Conservation (phyloP, 2,888 invertebrate species). For the Beris chalybata region DNA sequence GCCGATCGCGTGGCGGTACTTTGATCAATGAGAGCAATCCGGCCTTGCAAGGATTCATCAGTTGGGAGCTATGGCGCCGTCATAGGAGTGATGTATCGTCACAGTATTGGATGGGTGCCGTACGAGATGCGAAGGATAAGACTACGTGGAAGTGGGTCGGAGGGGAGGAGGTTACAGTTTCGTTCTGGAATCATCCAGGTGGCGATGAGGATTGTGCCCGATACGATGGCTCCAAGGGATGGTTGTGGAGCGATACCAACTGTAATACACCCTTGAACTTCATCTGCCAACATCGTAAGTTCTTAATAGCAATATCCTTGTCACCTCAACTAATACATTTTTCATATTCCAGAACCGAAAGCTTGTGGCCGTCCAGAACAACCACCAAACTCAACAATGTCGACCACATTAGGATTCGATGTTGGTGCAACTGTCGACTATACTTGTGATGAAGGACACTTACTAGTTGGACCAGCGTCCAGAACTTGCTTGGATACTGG, state of each 20-base stretch:
- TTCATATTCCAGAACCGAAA: conserved; percentile 69
- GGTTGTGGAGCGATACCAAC: conserved; percentile 93
- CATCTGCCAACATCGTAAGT: conserved; percentile 91
- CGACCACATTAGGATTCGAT: conserved; percentile 70
- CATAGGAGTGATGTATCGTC: conserved; percentile 89
- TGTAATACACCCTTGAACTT: conserved; percentile 82
- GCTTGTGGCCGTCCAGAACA: conserved; percentile 91
- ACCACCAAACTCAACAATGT: conserved; percentile 89
- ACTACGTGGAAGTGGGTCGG: conserved; percentile 88
- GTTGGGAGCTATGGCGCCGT: conserved; percentile 91
- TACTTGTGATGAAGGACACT: conserved; percentile 81
- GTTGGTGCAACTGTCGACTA: conserved; percentile 85
- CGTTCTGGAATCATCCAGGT: conserved; percentile 89
- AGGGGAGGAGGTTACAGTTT: conserved; percentile 84
- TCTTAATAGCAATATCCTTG: conserved; percentile 23
- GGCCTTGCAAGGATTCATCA: conserved; percentile 89
- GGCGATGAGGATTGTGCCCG: conserved; percentile 83
- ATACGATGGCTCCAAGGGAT: conserved; percentile 90
- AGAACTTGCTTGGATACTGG: conserved; percentile 87
- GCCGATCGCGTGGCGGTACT: conserved; percentile 79
- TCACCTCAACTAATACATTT: background rate
- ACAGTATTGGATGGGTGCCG: conserved; percentile 93
- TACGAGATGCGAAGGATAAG: conserved; percentile 76
- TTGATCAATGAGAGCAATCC: conserved; percentile 91
- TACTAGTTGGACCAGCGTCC: conserved; percentile 81